Percentiles rank a stretch among this genome's conserved stretches.
These are phyloP conservation scores for Pristionchus maxplancki DNA, from an alignment of 2,888 invertebrate genomes.

Conservation along the genomic window DNA sequence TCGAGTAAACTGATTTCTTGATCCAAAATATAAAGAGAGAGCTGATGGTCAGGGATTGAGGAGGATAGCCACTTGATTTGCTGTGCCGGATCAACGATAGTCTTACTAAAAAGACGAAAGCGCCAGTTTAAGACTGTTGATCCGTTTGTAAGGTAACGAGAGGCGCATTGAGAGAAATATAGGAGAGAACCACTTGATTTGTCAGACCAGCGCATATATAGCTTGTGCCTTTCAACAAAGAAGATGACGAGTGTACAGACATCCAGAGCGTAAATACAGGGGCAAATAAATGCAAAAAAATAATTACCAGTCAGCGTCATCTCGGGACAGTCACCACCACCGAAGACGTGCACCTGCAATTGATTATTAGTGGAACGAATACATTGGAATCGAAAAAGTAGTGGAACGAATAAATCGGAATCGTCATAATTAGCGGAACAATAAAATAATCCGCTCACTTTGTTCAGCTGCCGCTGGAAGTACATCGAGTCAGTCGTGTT, in stretches of 20 bases:
- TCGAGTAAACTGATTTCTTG: too few species aligned
- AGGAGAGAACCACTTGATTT: neutral
- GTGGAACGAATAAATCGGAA: neutral
- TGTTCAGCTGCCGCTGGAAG: constrained; percentile 74
- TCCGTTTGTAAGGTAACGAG: constrained; percentile 15
- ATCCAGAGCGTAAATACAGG: too few species aligned
- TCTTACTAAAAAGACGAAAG: too few species aligned
- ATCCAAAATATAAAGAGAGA: too few species aligned
- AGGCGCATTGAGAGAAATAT: neutral
- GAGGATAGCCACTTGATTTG: too few species aligned
- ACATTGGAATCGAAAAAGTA: neutral
- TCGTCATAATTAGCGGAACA: neutral
- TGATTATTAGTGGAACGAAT: neutral
- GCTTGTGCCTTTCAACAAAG: too few species aligned
- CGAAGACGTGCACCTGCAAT: constrained; percentile 80
- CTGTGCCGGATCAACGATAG: too few species aligned
- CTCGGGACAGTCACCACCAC: constrained; percentile 87
- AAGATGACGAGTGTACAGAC: too few species aligned
- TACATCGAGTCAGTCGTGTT: constrained; percentile 75
- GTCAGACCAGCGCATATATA: too few species aligned
- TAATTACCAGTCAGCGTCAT: constrained; percentile 83
- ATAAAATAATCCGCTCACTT: constrained; percentile 53
- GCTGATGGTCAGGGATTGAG: too few species aligned
- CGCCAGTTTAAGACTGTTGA: too few species aligned
- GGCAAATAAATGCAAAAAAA: too few species aligned